Evolutionary conservation across 2,888 invertebrate species (phyloP), one percentile per base, ranked within the genome.

Genomic region (Drosophila emarginata): DNA sequence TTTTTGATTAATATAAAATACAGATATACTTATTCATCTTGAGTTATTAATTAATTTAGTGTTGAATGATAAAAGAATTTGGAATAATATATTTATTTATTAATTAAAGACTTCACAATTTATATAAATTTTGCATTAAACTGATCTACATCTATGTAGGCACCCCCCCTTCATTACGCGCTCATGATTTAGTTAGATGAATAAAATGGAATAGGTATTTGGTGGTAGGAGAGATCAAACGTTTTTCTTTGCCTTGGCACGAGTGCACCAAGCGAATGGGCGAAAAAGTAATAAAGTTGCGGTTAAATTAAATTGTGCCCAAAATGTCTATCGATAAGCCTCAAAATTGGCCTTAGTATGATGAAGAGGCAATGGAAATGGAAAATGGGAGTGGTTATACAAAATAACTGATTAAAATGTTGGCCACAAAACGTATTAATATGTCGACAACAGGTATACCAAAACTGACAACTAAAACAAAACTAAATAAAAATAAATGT

Each of bases 271-370:
- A 65, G 40, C 54, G 66, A 68, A 62, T 15, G 14, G 52, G 57
- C 61, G 64, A 64, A 89, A 82, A 83, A 81, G 82, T 81, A 83
- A 83, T 83, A 83, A 83, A 87, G 78, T 87, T 81, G 82, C 85
- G 82, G 82, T 78, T 79, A 85, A 87, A 79, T 81, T 84, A 87
- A 85, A 86, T 79, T 77, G 87, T 84, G 79, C 79, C 80, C 45
- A 45, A 45, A 45, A 80, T 72, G 89, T 81, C 77, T 86, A 83
- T 82, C 80, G 83, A 86, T 81, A 80, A 75, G 72, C 75, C 86
- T 72, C 61, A 62, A 63, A 64, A 67, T 50, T 23, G 37, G 4
- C 9, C 12, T 28, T n/a, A 58, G 36, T 23, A 57, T 15, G 36
- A 39, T 32, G 2, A 32, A 32, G 32, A 9, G 9, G 32, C 32